Evolutionary conservation across 2,113 vertebrate species (phyloP), one percentile per base, ranked within the genome.

Genomic region (Ornithorhynchus anatinus): DNA sequence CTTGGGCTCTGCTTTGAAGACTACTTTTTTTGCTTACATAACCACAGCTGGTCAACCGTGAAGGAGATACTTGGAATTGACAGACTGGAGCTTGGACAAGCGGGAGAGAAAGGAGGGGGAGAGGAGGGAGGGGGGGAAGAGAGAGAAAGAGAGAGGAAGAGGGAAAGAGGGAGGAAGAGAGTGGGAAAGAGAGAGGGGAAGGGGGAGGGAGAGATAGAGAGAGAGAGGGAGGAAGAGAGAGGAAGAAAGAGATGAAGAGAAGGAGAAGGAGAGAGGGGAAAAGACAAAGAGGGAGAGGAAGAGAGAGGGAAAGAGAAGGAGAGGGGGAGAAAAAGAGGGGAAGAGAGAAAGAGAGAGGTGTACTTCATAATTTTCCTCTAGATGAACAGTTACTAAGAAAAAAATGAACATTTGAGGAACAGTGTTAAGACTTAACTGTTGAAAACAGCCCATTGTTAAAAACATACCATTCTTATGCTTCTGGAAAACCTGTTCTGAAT

Each of bases 81-180:
- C 10, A 27, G 70, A 38, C 67, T 72, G 73, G 7, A 81, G 75
- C 71, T 75, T 60, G 51, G n/a, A 0, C 4, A 85, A 62, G 48
- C 43, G 52, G 78, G 44, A 42, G n/a, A 4, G 31, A 31, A 40
- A 58, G 73, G 44, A 44, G 53, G 54, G 16, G 69, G 45, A 77
- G 71, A 25, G 16, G 64, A 51, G 38, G 38, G n/a, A n/a, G n/a
- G n/a, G n/a, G 59, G 25, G 19, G 53, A 23, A 23, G 36, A 32
- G 59, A 66, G 43, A 2, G 44, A 42, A 31, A 12, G 14, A 29
- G 16, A 1, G 2, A 20, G 59, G 53, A 52, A 17, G 23, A 47
- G 40, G 40, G 20, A 4, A 0, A 63, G 35, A 19, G 3, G 27
- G 43, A 58, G 73, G 44, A 44, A 57, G 54, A 16, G 69, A n/a